Percentiles rank a stretch among this genome's conserved stretches.
These are phyloP conservation scores for Mellivora capensis DNA, from an alignment of 2,113 vertebrate genomes.

Conservation along the genomic window DNA sequence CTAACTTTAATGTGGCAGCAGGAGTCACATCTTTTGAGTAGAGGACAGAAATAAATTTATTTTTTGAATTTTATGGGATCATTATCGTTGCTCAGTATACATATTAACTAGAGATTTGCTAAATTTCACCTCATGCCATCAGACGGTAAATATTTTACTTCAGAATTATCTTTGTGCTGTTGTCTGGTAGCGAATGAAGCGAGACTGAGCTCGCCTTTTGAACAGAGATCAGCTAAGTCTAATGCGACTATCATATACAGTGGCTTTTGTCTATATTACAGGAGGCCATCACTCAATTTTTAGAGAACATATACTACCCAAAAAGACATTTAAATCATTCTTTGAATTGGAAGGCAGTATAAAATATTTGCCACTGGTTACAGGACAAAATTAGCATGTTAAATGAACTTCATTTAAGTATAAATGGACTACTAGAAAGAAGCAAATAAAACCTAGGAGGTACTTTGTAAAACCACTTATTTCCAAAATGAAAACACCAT, in stretches of 20 bases:
- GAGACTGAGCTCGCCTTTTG: background rate
- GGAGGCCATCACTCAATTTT: background rate
- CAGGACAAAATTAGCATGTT: background rate
- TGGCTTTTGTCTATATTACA: background rate
- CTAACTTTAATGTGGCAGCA: background rate
- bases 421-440: background rate
- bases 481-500: background rate
- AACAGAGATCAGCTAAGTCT: background rate
- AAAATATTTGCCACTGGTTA: background rate
- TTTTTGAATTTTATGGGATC: background rate
- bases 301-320: conserved; percentile 6
- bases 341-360: background rate
- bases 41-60: background rate
- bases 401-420: background rate
- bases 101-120: conserved; percentile 36
- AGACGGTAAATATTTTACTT: background rate
- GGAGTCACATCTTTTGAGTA: background rate
- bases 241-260: background rate
- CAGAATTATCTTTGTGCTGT: background rate
- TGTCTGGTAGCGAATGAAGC: background rate
- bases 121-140: background rate
- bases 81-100: background rate
- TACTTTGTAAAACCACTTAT: background rate
- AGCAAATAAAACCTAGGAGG: background rate
- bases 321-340: background rate